Base-by-base conservation (phyloP, 1,140 invertebrate genomes). In the Diorhabda sublineata region DNA sequence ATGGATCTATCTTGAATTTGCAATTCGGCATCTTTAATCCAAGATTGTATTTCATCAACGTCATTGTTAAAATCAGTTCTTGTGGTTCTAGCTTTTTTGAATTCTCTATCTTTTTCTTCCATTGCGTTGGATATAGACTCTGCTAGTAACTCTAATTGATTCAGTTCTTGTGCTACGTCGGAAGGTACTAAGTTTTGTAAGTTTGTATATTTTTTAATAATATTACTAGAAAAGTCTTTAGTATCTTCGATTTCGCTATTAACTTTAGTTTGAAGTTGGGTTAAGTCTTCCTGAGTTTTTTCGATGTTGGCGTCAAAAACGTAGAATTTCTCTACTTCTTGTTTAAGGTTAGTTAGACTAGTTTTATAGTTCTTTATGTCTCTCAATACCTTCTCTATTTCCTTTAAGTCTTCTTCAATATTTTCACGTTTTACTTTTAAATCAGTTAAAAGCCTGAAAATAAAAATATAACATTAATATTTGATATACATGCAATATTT, bases 41-140 rank as follows among this genome's bases (percentile, higher is more conserved):
- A 96, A 42, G 85, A 83, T 74, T 92, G 91, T 2, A 96, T 86
- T 67, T 89, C 88, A 70, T 95, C 92, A 5, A 94, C 89, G 73
- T 93, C 93, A 11, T 84, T 82, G 5, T 88, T 79, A 80, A 94
- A 96, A 67, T 96, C 93, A 41, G 87, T 87, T 26, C 93, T 86
- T 63, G 91, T 86, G 11, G 92, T 93, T 73, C 88, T 87, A 5
- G 93, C 94, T 61, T 92, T 87, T 78, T 94, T 94, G 79, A 92
- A 90, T 80, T 95, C 92, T 75, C 90, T 87, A 72, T 92, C 88
- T 79, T 94, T 94, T 75, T 94, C 92, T 74, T 95, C 93, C 90
- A 95, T 92, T 5, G 86, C 87, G 69, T 88, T 87, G 47, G 86
- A 84, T 11, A 93, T 85, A 63, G 88, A 87, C 80, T 97, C 94